Percentiles rank a stretch among this genome's conserved stretches.
These are phyloP conservation scores for Mormyrus proboscirostris DNA, from an alignment of 2,797 vertebrate species.

Conservation along the genomic window DNA sequence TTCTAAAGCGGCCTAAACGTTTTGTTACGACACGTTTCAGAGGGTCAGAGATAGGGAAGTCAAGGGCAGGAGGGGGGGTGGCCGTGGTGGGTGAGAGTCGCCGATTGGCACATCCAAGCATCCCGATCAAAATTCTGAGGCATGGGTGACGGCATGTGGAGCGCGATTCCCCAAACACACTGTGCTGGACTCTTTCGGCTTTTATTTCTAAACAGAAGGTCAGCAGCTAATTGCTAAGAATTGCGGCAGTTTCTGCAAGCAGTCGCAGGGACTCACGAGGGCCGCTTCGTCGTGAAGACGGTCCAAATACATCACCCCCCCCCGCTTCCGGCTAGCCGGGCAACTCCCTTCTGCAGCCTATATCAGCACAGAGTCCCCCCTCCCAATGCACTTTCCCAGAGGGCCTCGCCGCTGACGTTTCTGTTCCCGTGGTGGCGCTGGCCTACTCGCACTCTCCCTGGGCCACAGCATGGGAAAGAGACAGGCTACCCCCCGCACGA, in stretches of 20 bases:
- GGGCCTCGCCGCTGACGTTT: slow-evolving; percentile 38
- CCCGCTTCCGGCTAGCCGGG: slow-evolving; percentile 8
- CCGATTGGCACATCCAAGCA: not conserved
- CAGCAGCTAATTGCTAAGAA: not conserved
- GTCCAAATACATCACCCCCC: not conserved
- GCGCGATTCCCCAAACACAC: too few relatives aligned
- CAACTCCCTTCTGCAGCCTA: slow-evolving; percentile 50
- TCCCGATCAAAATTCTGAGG: not conserved
- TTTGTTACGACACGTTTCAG: slow-evolving; percentile 34
- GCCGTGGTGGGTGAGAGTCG: not conserved
- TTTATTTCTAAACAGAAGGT: not conserved
- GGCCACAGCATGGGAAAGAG: slow-evolving; percentile 48
- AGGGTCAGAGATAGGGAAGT: slow-evolving; percentile 5
- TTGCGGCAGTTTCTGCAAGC: not conserved
- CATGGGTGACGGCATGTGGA: not conserved
- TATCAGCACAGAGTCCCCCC: slow-evolving; percentile 57
- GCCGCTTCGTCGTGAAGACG: not conserved
- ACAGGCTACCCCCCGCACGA: slow-evolving; percentile 43
- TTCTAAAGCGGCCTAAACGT: slow-evolving; percentile 37
- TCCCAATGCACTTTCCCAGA: slow-evolving; percentile 47
- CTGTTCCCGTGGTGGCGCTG: slow-evolving; percentile 41
- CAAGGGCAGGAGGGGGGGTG: not conserved
- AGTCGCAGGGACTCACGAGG: not conserved
- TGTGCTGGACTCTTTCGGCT: not conserved
- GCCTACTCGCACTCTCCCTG: slow-evolving; percentile 28